These are phyloP conservation scores for Gastracanthus pulcherrimus DNA, from an alignment of 2,888 invertebrate genomes.

Conservation along the genomic window DNA sequence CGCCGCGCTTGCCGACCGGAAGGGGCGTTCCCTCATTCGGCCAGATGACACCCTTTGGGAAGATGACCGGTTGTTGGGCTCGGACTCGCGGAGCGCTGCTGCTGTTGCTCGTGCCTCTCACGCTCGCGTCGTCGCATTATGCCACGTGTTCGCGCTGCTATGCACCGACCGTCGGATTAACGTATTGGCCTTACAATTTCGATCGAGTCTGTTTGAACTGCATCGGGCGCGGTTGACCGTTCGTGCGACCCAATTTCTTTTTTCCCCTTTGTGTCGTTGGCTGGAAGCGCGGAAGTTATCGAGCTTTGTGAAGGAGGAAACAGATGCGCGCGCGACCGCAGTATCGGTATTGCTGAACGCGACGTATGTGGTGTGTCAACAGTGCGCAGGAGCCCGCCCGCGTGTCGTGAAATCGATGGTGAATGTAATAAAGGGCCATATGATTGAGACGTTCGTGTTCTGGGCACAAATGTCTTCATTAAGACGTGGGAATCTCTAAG, in stretches of 20 bases:
- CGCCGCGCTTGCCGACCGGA: too few species aligned
- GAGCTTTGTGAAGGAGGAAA: background rate
- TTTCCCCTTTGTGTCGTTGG: slow-evolving; percentile 13
- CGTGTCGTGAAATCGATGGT: slow-evolving; percentile 2
- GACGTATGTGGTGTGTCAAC: slow-evolving; percentile 32
- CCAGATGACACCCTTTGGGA: slow-evolving; percentile 52
- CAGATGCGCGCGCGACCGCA: slow-evolving; percentile 46
- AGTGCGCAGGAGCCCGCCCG: background rate
- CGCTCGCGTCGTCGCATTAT: slow-evolving; percentile 6
- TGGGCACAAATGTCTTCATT: slow-evolving; percentile 22
- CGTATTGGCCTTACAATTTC: slow-evolving; percentile 6
- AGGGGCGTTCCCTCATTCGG: slow-evolving; percentile 47
- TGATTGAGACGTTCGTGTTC: slow-evolving; percentile 17
- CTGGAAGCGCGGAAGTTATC: background rate
- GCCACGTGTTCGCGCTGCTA: background rate
- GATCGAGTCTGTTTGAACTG: slow-evolving; percentile 9
- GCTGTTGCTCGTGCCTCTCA: slow-evolving; percentile 14
- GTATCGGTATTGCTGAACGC: slow-evolving; percentile 20
- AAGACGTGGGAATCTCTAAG: slow-evolving; percentile 1
- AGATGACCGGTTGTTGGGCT: slow-evolving; percentile 22
- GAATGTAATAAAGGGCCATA: slow-evolving; percentile 14
- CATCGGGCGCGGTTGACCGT: background rate
- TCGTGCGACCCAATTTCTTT: slow-evolving; percentile 38
- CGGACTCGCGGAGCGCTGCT: background rate
- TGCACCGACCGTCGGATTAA: background rate